Conservation (phyloP, 2,888 invertebrate genomes). For the Myathropa florea region DNA sequence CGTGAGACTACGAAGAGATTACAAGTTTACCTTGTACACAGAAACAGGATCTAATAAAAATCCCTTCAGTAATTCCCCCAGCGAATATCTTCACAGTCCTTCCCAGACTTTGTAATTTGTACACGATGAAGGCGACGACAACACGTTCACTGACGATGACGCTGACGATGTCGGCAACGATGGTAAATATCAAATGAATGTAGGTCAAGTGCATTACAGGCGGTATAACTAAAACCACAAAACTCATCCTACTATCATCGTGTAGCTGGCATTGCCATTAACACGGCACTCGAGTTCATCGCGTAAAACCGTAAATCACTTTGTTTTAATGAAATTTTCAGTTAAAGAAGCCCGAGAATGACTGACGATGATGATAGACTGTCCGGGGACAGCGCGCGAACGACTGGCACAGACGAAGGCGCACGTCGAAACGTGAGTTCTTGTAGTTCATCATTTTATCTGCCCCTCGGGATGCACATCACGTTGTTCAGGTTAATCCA, state of each 20-base stretch:
- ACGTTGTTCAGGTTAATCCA: slow-evolving; percentile 3
- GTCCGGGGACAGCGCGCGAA: background rate
- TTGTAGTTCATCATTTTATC: slow-evolving; percentile 45
- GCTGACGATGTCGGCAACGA: background rate
- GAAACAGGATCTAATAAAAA: background rate
- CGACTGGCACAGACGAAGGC: background rate
- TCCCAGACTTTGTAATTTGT: background rate
- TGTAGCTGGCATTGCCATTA: background rate
- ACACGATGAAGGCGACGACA: background rate
- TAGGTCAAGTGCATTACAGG: slow-evolving; percentile 19
- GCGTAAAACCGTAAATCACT: background rate
- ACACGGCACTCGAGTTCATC: background rate
- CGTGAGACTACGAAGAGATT: background rate
- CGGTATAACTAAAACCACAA: background rate
- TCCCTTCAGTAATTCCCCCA: background rate
- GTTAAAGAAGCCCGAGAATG: slow-evolving; percentile 9
- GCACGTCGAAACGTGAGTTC: slow-evolving; percentile 13
- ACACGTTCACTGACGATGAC: no score
- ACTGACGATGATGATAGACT: background rate
- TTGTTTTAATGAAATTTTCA: slow-evolving; percentile 36
- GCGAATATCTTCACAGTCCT: background rate
- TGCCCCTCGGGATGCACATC: slow-evolving; percentile 29
- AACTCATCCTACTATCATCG: background rate
- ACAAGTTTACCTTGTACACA: background rate
- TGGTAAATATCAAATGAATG: background rate